phyloP scores from a whole-genome alignment of 2,113 vertebrate genomes.

The Xerus inauris region DNA sequence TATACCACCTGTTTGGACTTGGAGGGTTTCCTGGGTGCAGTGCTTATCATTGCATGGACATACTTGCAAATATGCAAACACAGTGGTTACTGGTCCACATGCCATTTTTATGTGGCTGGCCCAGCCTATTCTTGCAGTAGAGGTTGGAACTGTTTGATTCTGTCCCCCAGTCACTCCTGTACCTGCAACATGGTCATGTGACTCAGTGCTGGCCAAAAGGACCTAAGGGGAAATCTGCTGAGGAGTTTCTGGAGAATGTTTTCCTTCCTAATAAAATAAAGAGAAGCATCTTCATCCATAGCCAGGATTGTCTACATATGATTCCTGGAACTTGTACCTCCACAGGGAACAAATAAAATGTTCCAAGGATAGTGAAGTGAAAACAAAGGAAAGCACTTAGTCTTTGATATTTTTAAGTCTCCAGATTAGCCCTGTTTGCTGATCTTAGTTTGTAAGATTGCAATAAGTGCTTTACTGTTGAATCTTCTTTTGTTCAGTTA shows the following conservation, averaged over 20 bases:
- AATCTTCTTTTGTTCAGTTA: constrained; percentile 21
- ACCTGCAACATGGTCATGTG: neutral
- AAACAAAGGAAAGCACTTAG: neutral
- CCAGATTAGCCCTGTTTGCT: neutral
- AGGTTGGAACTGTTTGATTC: neutral
- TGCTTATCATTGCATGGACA: neutral
- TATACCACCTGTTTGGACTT: neutral
- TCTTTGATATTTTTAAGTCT: neutral
- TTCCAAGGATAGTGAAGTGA: neutral
- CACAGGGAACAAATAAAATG: neutral
- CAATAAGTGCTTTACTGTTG: neutral
- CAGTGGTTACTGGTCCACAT: neutral
- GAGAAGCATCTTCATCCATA: neutral
- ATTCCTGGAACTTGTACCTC: neutral
- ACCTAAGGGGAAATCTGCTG: neutral
- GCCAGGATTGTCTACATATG: neutral
- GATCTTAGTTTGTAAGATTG: neutral
- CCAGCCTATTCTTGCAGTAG: neutral
- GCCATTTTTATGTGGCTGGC: neutral
- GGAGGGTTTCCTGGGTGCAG: neutral
- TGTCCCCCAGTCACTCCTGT: neutral
- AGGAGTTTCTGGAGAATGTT: neutral
- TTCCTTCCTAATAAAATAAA: neutral
- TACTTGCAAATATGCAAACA: neutral
- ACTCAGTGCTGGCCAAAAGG: neutral